These are phyloP conservation scores for Drosophila melanica DNA, from an alignment of 1,140 invertebrate species.

Conservation along the genomic window DNA sequence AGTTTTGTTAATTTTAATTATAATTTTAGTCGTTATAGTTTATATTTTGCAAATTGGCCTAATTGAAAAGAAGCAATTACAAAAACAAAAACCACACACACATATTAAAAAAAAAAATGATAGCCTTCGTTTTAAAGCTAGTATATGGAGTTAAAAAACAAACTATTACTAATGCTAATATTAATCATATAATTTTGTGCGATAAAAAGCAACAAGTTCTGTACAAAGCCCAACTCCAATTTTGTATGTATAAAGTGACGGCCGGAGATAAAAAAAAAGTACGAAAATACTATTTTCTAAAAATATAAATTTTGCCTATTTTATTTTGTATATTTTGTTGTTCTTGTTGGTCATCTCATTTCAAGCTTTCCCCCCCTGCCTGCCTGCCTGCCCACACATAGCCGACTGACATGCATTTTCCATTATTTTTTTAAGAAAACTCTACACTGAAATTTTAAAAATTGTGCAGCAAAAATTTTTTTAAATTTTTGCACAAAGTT, in stretches of 20 bases:
- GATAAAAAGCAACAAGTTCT: conserved; percentile 62
- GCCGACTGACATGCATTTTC: conserved; percentile 16
- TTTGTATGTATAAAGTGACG: conserved; percentile 70
- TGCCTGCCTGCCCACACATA: not conserved
- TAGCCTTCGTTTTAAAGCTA: conserved; percentile 63
- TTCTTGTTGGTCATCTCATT: conserved; percentile 5
- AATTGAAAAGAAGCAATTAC: conserved; percentile 45
- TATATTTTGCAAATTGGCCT: conserved; percentile 68
- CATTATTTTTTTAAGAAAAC: conserved; percentile 1
- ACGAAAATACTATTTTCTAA: conserved; percentile 62
- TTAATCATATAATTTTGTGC: conserved; percentile 55
- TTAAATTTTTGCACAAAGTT: conserved; percentile 62
- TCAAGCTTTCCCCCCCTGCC: not conserved
- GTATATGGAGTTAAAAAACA: conserved; percentile 72
- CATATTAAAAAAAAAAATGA: conserved; percentile 32
- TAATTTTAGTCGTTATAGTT: conserved; percentile 74
- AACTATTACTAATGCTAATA: conserved; percentile 61
- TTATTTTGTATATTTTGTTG: conserved; percentile 47
- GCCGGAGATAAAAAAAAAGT: conserved; percentile 31
- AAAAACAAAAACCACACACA: conserved; percentile 31
- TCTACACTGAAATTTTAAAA: conserved; percentile 29
- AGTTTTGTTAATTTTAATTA: conserved; percentile 78
- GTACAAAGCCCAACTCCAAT: conserved; percentile 81
- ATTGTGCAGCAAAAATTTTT: conserved; percentile 17
- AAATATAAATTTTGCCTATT: conserved; percentile 60